These are phyloP conservation scores for Alosa alosa DNA, from an alignment of 2,113 vertebrate species.

Conservation along the genomic window DNA sequence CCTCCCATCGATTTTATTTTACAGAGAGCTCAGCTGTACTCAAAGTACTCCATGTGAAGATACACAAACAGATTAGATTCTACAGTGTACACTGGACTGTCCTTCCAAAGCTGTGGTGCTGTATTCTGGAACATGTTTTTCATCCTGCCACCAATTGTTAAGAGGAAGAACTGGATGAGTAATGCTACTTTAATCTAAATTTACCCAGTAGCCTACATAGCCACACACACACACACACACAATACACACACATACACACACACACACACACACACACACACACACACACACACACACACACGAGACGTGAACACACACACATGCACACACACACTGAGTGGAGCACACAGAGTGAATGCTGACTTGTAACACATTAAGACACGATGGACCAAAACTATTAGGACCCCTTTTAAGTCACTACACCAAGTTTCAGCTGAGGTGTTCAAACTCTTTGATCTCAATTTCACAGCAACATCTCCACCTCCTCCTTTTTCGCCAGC, in stretches of 20 bases:
- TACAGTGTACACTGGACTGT: not conserved
- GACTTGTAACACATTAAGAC: constrained; percentile 21
- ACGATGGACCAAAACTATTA: constrained; percentile 9
- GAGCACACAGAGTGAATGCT: not conserved
- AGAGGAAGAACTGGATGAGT: not conserved
- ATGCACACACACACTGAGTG: not conserved
- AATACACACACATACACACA: not conserved
- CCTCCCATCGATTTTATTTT: constrained; percentile 6
- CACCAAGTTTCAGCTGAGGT: constrained; percentile 13
- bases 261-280: not conserved
- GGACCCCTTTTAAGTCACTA: constrained; percentile 11
- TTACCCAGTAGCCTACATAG: not conserved
- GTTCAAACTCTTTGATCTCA: constrained; percentile 31
- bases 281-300: not conserved
- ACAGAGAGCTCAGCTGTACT: not conserved
- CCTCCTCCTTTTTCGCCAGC: not conserved
- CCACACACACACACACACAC: too few relatives aligned
- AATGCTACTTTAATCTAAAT: not conserved
- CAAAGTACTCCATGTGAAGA: not conserved
- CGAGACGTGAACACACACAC: not conserved
- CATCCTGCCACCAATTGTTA: not conserved
- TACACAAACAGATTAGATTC: not conserved
- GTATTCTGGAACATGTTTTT: not conserved
- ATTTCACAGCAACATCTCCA: constrained; percentile 21
- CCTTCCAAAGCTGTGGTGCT: not conserved